Conservation (phyloP, 2,113 vertebrate species). For the Fukomys damarensis region DNA sequence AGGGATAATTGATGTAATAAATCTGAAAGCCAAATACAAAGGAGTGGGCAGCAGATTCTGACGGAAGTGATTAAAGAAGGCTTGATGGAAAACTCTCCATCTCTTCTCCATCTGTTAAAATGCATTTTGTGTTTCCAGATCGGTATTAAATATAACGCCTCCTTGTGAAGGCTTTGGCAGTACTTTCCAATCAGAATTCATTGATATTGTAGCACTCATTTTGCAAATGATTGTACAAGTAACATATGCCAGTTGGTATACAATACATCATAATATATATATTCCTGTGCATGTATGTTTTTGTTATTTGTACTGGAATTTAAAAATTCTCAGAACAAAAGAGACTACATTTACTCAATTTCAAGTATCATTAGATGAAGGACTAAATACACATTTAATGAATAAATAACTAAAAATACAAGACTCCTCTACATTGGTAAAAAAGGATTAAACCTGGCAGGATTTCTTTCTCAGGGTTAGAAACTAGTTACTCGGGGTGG, state of each 20-base stretch:
- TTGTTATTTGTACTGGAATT: background rate
- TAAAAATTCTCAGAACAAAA: background rate
- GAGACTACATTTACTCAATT: background rate
- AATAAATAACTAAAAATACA: background rate
- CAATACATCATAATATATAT: background rate
- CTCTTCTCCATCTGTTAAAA: background rate
- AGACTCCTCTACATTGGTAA: background rate
- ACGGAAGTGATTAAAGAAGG: background rate
- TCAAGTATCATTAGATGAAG: background rate
- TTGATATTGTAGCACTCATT: background rate
- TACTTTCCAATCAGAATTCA: background rate
- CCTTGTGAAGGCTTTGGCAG: background rate
- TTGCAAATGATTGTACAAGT: slow-evolving; percentile 24
- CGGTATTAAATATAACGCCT: background rate
- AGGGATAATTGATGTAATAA: background rate
- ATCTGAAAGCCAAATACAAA: slow-evolving; percentile 6
- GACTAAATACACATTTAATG: background rate
- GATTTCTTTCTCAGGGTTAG: background rate
- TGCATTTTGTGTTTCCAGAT: background rate
- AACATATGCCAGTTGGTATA: background rate
- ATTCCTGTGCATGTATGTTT: background rate
- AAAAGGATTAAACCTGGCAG: background rate
- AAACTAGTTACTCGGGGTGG: background rate
- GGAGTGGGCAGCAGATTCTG: background rate
- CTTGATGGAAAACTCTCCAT: background rate